Evolutionary conservation across 2,888 invertebrate genomes (phyloP).

Genomic region (Tipula unca): DNA sequence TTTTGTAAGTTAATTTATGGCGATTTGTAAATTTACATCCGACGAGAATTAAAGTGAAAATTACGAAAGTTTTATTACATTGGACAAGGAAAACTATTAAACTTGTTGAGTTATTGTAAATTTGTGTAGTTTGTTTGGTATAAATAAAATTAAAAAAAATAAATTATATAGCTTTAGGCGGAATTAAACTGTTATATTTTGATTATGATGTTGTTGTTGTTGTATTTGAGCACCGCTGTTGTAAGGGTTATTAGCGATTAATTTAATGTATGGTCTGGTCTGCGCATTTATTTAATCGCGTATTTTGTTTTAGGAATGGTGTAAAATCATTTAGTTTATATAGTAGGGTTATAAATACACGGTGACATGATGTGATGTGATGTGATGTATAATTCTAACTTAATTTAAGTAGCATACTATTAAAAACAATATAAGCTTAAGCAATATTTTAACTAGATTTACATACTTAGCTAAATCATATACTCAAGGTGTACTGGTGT

Average conservation of each 20-base stretch:
- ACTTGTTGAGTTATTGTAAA: neutral
- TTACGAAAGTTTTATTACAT: neutral
- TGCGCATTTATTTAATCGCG: neutral
- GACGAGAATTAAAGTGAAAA: neutral
- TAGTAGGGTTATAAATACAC: neutral
- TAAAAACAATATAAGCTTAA: too few relatives aligned
- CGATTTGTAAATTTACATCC: neutral
- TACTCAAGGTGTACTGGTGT: too few relatives aligned
- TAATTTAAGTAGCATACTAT: too few relatives aligned
- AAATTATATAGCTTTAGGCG: neutral
- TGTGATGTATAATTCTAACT: too few relatives aligned
- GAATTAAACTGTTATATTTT: neutral
- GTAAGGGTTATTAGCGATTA: neutral
- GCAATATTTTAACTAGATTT: too few relatives aligned
- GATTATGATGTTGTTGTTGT: neutral
- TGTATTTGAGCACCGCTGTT: neutral
- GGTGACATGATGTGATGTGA: neutral
- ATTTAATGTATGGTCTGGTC: neutral
- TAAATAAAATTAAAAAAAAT: too few relatives aligned
- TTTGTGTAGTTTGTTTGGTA: neutral
- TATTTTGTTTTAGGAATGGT: neutral
- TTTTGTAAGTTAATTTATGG: neutral
- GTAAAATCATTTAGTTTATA: neutral
- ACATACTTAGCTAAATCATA: too few relatives aligned
- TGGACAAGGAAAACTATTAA: neutral